These are phyloP conservation scores for Monoplex corrugatus DNA, from an alignment of 2,888 invertebrate genomes.

Conservation along the genomic window DNA sequence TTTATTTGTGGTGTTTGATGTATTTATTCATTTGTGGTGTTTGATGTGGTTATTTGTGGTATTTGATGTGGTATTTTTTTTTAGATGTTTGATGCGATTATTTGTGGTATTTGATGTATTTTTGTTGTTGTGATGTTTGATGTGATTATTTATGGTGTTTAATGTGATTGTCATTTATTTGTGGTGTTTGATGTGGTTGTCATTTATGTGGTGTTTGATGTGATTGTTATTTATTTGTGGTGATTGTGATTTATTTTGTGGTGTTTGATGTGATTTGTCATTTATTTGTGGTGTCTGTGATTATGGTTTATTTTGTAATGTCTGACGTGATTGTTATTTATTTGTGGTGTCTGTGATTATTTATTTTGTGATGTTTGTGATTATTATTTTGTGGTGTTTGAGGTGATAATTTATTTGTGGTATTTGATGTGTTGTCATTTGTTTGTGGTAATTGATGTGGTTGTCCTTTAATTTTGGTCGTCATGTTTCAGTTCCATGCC, in stretches of 20 bases:
- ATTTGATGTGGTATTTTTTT: background rate
- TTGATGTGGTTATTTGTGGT: background rate
- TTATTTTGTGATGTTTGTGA: background rate
- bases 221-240: background rate
- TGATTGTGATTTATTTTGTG: background rate
- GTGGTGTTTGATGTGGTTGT: background rate
- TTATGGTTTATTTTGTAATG: background rate
- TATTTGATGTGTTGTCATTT: too few species aligned
- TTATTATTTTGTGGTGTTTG: too few species aligned
- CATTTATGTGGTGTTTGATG: background rate
- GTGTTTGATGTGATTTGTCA: background rate
- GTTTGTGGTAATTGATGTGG: too few species aligned
- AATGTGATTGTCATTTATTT: background rate
- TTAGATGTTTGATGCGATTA: background rate
- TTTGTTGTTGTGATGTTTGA: background rate
- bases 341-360: too few species aligned
- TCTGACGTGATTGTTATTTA: background rate
- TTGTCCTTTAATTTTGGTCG: background rate
- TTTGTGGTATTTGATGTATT: background rate
- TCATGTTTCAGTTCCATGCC: slow-evolving; percentile 91
- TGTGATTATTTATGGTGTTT: background rate
- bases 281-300: background rate
- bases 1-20: background rate
- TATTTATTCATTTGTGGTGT: background rate
- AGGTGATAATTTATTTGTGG: too few species aligned